Conservation (phyloP, 1,140 invertebrate species). For the Calephelis virginiensis region DNA sequence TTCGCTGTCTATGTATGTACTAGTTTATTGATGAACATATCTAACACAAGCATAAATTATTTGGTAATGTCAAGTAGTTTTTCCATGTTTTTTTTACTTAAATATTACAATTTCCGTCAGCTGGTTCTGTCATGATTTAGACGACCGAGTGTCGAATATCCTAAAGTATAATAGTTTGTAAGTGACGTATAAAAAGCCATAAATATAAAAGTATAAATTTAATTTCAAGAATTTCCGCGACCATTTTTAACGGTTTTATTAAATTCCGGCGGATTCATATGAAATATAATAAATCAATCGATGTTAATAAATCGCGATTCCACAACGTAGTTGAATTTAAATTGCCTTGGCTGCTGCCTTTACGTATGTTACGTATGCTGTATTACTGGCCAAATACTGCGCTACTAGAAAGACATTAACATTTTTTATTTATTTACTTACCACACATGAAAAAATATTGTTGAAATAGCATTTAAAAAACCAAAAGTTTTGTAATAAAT, state of each 20-base stretch:
- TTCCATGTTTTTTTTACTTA: no score
- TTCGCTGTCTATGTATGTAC: no score
- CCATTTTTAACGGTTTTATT: conserved; percentile 22
- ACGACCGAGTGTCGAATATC: no score
- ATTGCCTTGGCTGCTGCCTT: conserved; percentile 19
- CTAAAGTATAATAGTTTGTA: no score
- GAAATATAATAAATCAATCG: conserved; percentile 25
- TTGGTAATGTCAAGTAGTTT: no score
- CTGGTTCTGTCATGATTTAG: no score
- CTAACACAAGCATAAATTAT: no score
- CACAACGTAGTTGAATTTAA: conserved; percentile 19
- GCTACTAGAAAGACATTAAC: no score
- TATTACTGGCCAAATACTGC: background rate
- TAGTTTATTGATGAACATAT: no score
- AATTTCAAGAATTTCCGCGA: conserved; percentile 10
- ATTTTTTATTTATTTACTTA: no score
- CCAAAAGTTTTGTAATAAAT: no score
- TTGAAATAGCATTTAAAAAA: background rate
- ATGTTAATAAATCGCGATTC: conserved; percentile 22
- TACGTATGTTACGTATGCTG: conserved; percentile 2
- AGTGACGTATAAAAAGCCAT: background rate
- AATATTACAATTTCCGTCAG: no score
- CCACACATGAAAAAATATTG: background rate
- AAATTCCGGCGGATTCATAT: conserved; percentile 23
- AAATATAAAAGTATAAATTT: background rate